Percentiles rank a stretch among this genome's conserved stretches.
phyloP scores from a whole-genome alignment of 2,888 invertebrate species.

The Amphiduros pacificus region DNA sequence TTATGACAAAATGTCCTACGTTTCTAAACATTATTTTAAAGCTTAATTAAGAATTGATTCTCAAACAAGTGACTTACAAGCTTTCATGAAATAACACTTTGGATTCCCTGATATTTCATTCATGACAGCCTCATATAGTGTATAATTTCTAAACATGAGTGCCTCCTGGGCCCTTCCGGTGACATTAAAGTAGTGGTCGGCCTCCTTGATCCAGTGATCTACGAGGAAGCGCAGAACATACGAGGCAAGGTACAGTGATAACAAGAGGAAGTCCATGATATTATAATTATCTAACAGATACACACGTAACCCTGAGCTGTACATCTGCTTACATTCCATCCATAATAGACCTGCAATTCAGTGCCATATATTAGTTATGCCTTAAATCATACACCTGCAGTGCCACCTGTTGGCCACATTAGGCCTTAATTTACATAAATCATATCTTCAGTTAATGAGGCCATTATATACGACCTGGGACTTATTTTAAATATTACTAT shows the following conservation, averaged over 20 bases:
- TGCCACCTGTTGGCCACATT: too few species aligned
- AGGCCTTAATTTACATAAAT: too few species aligned
- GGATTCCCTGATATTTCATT: conserved; percentile 30
- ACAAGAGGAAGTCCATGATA: conserved; percentile 56
- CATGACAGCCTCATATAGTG: conserved; percentile 15
- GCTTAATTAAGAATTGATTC: background rate
- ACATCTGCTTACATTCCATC: conserved; percentile 59
- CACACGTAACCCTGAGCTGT: conserved; percentile 53
- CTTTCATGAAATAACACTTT: conserved; percentile 34
- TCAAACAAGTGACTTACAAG: conserved; percentile 28
- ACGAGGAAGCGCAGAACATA: conserved; percentile 58
- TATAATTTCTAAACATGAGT: conserved; percentile 39
- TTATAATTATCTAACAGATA: conserved; percentile 58
- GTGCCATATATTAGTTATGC: too few species aligned
- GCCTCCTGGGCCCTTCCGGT: conserved; percentile 41
- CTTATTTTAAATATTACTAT: too few species aligned
- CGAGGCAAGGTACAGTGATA: conserved; percentile 58
- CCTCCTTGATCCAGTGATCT: conserved; percentile 53
- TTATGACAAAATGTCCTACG: background rate
- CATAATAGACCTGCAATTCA: conserved; percentile 54
- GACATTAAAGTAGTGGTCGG: conserved; percentile 52
- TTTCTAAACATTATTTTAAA: background rate
- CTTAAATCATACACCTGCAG: too few species aligned
- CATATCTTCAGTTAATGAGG: too few species aligned
- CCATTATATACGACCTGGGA: too few species aligned